Conservation (phyloP, 2,888 invertebrate genomes). For the Sturmia bella region DNA sequence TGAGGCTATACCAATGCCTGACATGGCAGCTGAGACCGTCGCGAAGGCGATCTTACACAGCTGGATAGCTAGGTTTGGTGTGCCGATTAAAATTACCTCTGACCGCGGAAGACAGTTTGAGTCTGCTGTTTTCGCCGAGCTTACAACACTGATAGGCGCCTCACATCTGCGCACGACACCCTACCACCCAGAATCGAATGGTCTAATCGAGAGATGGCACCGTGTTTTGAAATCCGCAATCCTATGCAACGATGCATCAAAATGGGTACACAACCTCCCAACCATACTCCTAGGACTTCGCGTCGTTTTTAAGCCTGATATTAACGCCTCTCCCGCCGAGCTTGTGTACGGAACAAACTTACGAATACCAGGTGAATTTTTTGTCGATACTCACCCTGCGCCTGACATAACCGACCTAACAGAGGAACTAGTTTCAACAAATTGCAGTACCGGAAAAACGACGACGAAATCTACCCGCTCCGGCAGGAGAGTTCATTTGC, state of each 20-base stretch:
- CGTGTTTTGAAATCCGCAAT: conserved; percentile 23
- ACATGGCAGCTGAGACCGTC: too few species aligned
- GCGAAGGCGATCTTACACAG: not conserved
- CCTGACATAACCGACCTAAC: too few species aligned
- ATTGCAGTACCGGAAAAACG: too few species aligned
- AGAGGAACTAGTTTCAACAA: too few species aligned
- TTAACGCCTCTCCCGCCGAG: conserved; percentile 30
- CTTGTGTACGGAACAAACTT: conserved; percentile 35
- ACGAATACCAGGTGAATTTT: too few species aligned
- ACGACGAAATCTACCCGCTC: too few species aligned
- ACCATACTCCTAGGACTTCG: conserved; percentile 5
- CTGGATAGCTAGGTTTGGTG: too few species aligned
- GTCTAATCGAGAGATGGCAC: conserved; percentile 36
- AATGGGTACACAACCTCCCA: conserved; percentile 3
- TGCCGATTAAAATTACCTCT: too few species aligned
- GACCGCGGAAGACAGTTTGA: conserved; percentile 51
- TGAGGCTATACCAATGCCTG: too few species aligned
- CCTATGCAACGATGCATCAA: conserved; percentile 27
- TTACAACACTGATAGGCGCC: conserved; percentile 17
- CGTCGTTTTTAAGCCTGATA: conserved; percentile 18
- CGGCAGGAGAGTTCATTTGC: too few species aligned
- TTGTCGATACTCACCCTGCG: too few species aligned
- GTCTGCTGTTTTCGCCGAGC: conserved; percentile 18
- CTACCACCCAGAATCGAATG: conserved; percentile 38
- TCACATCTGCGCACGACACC: conserved; percentile 33